Percentiles rank a stretch among this genome's conserved stretches.
phyloP scores from a whole-genome alignment of 2,797 vertebrate genomes.

The Loriculus beryllinus region DNA sequence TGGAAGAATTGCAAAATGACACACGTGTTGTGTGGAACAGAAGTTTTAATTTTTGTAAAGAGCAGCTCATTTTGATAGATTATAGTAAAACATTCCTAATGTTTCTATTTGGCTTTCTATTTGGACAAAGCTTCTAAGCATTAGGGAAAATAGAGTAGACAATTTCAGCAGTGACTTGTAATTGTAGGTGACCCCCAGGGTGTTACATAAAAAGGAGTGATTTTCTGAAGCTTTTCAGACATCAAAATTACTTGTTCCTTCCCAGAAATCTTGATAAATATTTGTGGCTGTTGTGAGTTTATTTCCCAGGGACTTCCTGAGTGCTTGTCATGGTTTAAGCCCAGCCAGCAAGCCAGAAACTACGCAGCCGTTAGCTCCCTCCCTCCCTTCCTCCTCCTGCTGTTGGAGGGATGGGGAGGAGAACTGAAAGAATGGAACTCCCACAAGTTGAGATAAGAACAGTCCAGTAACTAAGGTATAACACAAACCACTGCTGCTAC shows the following conservation, averaged over 20 bases:
- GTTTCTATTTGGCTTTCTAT: neutral
- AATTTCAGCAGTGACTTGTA: neutral
- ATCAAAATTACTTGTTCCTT: neutral
- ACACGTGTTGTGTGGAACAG: neutral
- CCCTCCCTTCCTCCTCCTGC: no score
- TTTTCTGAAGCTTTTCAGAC: neutral
- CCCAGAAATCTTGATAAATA: neutral
- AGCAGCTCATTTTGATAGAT: neutral
- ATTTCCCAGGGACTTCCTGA: rapidly evolving
- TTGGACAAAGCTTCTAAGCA: neutral
- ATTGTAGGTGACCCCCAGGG: neutral
- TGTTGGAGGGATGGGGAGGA: no score
- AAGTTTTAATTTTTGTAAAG: neutral
- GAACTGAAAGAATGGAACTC: no score
- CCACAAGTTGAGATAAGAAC: no score
- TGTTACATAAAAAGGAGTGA: neutral
- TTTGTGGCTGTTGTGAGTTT: neutral
- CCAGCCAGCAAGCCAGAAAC: no score
- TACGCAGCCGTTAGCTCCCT: no score
- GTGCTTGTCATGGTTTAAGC: no score
- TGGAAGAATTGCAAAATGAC: neutral
- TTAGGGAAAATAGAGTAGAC: neutral
- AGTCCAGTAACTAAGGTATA: no score
- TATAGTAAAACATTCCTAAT: neutral
- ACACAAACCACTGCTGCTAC: no score